These are phyloP conservation scores for Ivindomyrus marchei DNA, from an alignment of 2,113 vertebrate genomes.

Conservation along the genomic window DNA sequence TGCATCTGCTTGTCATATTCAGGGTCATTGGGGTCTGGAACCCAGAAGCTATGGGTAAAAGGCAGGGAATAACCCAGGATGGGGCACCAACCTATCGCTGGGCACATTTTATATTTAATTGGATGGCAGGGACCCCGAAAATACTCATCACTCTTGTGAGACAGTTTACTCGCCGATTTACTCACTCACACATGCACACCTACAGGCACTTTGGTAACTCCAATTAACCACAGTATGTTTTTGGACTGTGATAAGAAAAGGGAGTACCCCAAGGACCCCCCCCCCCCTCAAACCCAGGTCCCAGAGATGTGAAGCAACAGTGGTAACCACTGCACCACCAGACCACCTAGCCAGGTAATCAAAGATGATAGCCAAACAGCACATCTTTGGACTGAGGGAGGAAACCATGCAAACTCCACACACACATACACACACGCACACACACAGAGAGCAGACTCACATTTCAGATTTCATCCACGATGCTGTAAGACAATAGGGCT, in stretches of 20 bases:
- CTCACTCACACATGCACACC: neutral
- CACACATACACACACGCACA: neutral
- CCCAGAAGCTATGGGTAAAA: neutral
- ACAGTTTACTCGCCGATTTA: neutral
- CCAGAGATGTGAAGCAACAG: neutral
- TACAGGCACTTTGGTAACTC: neutral
- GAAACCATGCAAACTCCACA: neutral
- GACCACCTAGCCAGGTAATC: neutral
- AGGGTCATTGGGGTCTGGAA: neutral
- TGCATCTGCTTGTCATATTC: neutral
- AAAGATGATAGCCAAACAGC: neutral
- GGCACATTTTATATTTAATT: neutral
- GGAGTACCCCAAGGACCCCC: too few species aligned
- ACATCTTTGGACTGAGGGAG: neutral
- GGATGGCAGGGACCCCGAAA: neutral
- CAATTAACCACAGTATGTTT: neutral
- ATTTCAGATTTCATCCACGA: neutral
- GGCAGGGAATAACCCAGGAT: neutral
- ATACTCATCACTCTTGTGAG: neutral
- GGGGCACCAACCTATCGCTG: neutral
- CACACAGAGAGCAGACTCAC: neutral
- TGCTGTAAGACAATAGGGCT: neutral
- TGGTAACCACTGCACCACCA: neutral
- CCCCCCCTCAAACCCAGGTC: neutral
- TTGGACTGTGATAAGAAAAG: neutral